A percentile compares a stretch with the other conserved stretches of the same genome.
Evolutionary conservation across 2,113 vertebrate genomes (phyloP).

Genomic region (Dendrocopos noguchii): DNA sequence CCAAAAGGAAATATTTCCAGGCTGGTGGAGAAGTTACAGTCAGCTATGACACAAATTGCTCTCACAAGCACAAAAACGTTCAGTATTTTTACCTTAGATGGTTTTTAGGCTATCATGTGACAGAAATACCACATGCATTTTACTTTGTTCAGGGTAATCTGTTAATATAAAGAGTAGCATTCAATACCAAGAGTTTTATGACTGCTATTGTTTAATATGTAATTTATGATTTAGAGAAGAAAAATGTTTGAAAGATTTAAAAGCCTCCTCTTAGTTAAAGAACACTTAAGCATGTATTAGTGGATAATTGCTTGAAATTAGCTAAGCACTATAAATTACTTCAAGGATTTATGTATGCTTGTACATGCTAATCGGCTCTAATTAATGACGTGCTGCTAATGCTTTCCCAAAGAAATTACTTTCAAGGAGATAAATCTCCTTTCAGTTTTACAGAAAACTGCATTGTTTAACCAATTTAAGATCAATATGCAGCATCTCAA

Average conservation of each 20-base stretch:
- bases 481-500: conserved; percentile 62
- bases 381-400: conserved; percentile 82
- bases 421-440: conserved; percentile 77
- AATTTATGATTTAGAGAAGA: conserved; percentile 76
- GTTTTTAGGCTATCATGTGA: not conserved
- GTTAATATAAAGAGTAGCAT: not conserved
- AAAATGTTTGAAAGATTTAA: conserved; percentile 78
- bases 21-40: not conserved
- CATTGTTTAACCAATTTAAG: conserved; percentile 70
- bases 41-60: not conserved
- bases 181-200: conserved; percentile 37
- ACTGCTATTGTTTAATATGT: conserved; percentile 55
- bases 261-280: conserved; percentile 78
- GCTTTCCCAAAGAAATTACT: conserved; percentile 82
- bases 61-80: not conserved
- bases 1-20: not conserved
- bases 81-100: not conserved
- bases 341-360: conserved; percentile 80
- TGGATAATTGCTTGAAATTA: conserved; percentile 84
- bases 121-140: not conserved
- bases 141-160: not conserved
- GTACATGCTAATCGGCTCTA: conserved; percentile 82
- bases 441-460: conserved; percentile 76
- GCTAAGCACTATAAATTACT: conserved; percentile 82
- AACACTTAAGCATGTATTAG: conserved; percentile 83